Conservation (phyloP, 2,888 invertebrate genomes). For the Cephonodes hylas region DNA sequence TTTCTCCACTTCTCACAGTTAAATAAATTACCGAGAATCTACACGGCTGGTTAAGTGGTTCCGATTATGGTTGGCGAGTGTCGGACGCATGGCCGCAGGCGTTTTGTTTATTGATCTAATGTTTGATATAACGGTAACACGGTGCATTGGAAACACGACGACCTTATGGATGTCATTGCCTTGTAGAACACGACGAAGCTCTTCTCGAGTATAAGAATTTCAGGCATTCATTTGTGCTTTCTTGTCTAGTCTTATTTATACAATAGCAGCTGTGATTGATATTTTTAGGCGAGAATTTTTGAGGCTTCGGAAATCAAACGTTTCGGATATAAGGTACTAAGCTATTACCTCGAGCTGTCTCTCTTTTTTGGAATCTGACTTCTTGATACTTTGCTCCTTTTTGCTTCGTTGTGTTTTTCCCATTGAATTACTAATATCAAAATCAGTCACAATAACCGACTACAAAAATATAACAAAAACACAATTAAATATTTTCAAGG, state of each 20-base stretch:
- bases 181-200: background rate
- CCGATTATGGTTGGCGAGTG: constrained; percentile 47
- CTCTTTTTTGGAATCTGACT: too few species aligned
- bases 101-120: constrained; percentile 53
- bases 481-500: background rate
- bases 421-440: background rate
- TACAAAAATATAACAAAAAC: background rate
- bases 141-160: constrained; percentile 13
- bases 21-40: constrained; percentile 46
- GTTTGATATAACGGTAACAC: constrained; percentile 49
- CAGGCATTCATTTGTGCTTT: background rate
- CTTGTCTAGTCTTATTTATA: too few species aligned
- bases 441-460: background rate
- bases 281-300: too few species aligned
- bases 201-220: background rate
- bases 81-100: constrained; percentile 43
- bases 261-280: too few species aligned
- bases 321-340: too few species aligned
- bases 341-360: too few species aligned
- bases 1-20: constrained; percentile 33
- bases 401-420: background rate
- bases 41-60: constrained; percentile 50
- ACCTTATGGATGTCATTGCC: constrained; percentile 8
- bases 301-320: too few species aligned
- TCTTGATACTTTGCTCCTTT: too few species aligned